Percentiles rank a stretch among this genome's conserved stretches.
phyloP scores from a whole-genome alignment of 2,113 vertebrate species.

The Dasyprocta punctata region DNA sequence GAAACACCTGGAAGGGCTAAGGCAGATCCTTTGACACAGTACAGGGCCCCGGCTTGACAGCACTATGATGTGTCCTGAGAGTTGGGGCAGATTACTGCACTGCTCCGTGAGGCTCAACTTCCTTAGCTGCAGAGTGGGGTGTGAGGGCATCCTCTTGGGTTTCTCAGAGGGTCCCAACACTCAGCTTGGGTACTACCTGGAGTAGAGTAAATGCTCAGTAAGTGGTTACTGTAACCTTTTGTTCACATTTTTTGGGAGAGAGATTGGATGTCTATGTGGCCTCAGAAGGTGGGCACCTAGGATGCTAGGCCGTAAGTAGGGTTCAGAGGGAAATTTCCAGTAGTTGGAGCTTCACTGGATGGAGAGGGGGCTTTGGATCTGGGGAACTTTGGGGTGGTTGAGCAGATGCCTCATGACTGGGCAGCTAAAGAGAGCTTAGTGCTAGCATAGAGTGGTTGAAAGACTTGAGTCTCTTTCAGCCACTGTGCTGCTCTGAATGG shows the following conservation, averaged over 20 bases:
- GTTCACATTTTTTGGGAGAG: background rate
- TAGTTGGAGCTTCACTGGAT: background rate
- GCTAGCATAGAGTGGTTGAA: background rate
- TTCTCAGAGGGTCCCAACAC: background rate
- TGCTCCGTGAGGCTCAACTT: background rate
- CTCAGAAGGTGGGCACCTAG: background rate
- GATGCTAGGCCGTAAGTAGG: background rate
- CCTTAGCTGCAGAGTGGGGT: background rate
- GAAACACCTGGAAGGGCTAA: background rate
- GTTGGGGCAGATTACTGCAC: background rate
- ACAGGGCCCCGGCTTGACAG: background rate
- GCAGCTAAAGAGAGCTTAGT: background rate
- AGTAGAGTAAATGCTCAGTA: background rate
- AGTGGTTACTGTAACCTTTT: background rate
- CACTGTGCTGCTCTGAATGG: background rate
- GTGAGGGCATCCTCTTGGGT: background rate
- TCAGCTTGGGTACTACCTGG: background rate
- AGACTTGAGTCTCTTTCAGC: background rate
- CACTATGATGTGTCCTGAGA: background rate
- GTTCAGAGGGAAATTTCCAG: background rate
- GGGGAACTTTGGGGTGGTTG: rapidly evolving
- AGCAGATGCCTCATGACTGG: background rate
- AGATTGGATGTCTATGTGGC: background rate
- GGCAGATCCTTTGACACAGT: background rate
- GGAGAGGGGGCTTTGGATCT: background rate